Conservation (phyloP, 2,113 vertebrate species). For the Synodontis membranacea region DNA sequence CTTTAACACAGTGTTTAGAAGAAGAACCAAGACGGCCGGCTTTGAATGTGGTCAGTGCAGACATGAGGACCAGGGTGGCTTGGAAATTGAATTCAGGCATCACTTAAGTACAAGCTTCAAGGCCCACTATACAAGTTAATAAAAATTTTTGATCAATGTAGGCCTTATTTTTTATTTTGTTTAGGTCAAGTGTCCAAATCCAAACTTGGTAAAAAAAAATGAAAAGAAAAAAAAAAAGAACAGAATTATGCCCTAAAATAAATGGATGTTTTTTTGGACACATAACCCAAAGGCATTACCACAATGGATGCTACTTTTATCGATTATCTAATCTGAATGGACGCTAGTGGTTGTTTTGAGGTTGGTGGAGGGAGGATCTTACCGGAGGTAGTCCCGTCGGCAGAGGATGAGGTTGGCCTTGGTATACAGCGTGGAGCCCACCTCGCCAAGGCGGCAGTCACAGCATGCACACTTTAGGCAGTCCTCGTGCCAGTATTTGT, state of each 20-base stretch:
- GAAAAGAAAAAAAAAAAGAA: neutral
- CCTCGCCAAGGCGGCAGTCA: constrained; percentile 95
- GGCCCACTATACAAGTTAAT: neutral
- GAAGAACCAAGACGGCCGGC: constrained; percentile 9
- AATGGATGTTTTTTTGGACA: neutral
- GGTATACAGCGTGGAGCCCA: constrained; percentile 98
- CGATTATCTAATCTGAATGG: no score
- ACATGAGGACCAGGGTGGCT: constrained; percentile 4
- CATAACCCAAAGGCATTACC: neutral
- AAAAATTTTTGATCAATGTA: neutral
- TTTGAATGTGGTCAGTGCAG: constrained; percentile 23
- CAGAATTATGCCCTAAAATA: neutral
- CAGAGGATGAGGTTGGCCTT: constrained; percentile 99
- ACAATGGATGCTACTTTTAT: neutral
- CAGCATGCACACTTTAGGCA: constrained; percentile 98
- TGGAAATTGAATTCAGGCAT: constrained; percentile 16
- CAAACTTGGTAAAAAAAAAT: neutral
- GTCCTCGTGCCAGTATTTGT: constrained; percentile 99
- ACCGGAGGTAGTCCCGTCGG: constrained; percentile 96
- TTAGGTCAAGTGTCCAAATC: neutral
- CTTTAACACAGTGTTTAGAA: constrained; percentile 16
- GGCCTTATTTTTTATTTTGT: neutral
- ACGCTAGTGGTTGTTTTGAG: neutral
- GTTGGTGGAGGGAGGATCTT: constrained; percentile 57
- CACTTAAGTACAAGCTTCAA: neutral